phyloP scores from a whole-genome alignment of 2,797 vertebrate genomes.

The Meda fulgida region DNA sequence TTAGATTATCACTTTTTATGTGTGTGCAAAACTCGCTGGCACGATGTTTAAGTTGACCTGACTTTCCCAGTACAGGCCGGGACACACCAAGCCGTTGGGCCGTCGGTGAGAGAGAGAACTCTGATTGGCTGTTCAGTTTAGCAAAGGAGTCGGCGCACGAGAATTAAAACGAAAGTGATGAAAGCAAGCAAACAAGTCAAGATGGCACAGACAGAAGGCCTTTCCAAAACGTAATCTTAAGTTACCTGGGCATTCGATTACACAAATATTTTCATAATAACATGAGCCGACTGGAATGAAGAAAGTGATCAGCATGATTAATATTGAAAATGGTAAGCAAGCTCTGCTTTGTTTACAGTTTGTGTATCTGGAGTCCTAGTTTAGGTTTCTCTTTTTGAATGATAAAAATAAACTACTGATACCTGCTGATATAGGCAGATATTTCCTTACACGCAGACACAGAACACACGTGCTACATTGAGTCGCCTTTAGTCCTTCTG shows the following conservation, averaged over 20 bases:
- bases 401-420: neutral
- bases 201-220: too few relatives aligned
- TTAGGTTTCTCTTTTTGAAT: neutral
- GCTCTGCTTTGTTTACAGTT: neutral
- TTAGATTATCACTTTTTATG: neutral
- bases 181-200: too few relatives aligned
- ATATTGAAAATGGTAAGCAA: neutral
- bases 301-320: neutral
- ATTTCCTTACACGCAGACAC: neutral
- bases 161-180: neutral
- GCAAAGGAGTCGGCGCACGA: neutral
- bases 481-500: neutral
- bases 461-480: neutral
- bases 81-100: too few relatives aligned
- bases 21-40: neutral
- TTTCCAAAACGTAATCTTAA: too few relatives aligned
- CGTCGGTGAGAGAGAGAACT: neutral
- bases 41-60: neutral
- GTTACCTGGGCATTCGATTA: too few relatives aligned
- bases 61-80: neutral
- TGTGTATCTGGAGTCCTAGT: neutral
- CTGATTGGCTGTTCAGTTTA: neutral
- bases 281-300: neutral
- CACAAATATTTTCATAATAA: neutral
- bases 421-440: neutral